Conservation (phyloP, 2,797 vertebrate species). For the Cygnus olor region DNA sequence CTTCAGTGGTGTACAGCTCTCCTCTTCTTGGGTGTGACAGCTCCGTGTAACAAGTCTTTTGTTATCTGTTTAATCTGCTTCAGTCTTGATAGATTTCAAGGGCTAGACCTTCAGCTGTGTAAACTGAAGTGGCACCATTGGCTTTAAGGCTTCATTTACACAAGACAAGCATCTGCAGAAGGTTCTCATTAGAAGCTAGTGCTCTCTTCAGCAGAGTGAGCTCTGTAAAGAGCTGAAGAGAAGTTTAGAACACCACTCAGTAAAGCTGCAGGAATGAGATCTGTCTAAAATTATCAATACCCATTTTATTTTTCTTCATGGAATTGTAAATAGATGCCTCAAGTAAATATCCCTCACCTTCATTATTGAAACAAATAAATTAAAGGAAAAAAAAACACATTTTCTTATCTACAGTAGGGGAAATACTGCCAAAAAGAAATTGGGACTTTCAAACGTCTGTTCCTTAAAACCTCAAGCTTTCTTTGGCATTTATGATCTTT, state of each 20-base stretch:
- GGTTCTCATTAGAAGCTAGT: background rate
- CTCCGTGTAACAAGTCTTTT: background rate
- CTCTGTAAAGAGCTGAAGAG: background rate
- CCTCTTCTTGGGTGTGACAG: background rate
- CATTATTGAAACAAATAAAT: background rate
- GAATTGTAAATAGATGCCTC: constrained; percentile 2
- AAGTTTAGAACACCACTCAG: background rate
- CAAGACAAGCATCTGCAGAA: background rate
- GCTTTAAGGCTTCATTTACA: background rate
- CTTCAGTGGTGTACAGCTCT: background rate
- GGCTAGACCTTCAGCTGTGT: background rate
- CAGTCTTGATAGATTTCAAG: background rate
- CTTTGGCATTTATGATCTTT: background rate
- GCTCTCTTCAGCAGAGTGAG: background rate
- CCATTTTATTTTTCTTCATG: background rate
- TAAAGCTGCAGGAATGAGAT: background rate
- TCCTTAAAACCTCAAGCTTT: background rate
- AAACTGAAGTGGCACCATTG: background rate
- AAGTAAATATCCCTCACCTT: background rate
- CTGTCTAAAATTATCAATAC: background rate
- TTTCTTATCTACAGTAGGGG: background rate
- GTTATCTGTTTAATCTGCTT: background rate
- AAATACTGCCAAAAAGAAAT: background rate
- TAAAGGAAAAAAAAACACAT: background rate
- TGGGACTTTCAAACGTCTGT: background rate